Conservation (phyloP, 2,888 invertebrate species). For the Eupsilia transversa region DNA sequence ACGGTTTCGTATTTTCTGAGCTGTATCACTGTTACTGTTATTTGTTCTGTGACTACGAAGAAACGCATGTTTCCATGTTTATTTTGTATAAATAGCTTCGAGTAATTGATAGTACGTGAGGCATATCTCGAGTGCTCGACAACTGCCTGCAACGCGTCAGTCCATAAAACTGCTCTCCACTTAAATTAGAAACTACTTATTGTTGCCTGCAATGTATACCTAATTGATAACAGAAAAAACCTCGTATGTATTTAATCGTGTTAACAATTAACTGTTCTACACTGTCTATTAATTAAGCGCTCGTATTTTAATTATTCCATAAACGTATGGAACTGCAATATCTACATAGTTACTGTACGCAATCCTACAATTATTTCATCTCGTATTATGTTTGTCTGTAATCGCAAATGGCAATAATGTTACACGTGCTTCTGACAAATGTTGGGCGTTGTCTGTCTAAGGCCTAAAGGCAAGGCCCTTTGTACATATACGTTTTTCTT, state of each 20-base stretch:
- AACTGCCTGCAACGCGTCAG: constrained; percentile 29
- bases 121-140: constrained; percentile 47
- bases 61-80: constrained; percentile 30
- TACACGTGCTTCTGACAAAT: constrained; percentile 26
- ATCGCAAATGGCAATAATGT: constrained; percentile 9
- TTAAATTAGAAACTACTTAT: constrained; percentile 42
- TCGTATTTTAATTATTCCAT: constrained; percentile 34
- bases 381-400: constrained; percentile 16
- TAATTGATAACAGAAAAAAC: constrained; percentile 52
- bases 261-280: constrained; percentile 39
- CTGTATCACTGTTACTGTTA: constrained; percentile 38
- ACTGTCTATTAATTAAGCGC: constrained; percentile 22
- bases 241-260: constrained; percentile 43
- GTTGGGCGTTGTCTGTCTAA: constrained; percentile 20
- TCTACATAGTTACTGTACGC: background rate
- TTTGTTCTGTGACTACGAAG: constrained; percentile 30
- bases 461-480: constrained; percentile 3
- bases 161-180: constrained; percentile 29
- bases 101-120: constrained; percentile 33
- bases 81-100: constrained; percentile 33
- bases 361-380: constrained; percentile 29
- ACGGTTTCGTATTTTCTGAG: constrained; percentile 14
- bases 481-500: too few species aligned
- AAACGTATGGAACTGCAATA: constrained; percentile 15
- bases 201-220: constrained; percentile 26